These are phyloP conservation scores for Tinea semifulvella DNA, from an alignment of 2,888 invertebrate genomes.

Conservation along the genomic window DNA sequence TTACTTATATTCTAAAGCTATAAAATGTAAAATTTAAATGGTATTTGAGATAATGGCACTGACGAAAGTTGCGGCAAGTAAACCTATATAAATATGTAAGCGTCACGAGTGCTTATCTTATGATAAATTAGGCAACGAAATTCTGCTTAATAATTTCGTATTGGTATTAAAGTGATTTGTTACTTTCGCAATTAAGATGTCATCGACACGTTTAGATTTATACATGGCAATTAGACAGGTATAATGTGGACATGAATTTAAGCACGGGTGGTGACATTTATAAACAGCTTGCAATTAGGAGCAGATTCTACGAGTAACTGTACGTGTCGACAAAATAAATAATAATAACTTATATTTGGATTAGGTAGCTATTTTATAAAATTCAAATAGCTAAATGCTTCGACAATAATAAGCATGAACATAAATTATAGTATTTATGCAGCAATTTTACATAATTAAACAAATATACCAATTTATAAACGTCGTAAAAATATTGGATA, in stretches of 20 bases:
- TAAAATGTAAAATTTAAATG: no score
- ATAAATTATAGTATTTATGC: no score
- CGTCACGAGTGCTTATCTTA: conserved; percentile 15
- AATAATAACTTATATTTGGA: neutral
- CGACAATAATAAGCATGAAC: no score
- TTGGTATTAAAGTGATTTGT: conserved; percentile 42
- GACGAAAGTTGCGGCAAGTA: neutral
- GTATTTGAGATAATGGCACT: neutral
- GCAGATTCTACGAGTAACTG: conserved; percentile 8
- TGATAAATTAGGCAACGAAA: conserved; percentile 22
- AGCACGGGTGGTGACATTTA: conserved; percentile 45
- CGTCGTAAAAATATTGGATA: no score
- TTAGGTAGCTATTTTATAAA: neutral
- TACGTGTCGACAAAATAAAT: neutral
- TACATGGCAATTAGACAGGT: conserved; percentile 53
- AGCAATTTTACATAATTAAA: no score
- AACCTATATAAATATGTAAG: neutral
- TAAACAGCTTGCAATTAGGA: conserved; percentile 47
- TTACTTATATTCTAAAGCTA: no score
- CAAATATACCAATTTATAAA: no score
- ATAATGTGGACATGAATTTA: conserved; percentile 58
- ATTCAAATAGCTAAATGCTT: neutral
- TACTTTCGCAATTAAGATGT: conserved; percentile 56
- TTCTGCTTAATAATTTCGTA: conserved; percentile 35
- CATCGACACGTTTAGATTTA: conserved; percentile 54